Evolutionary conservation across 2,113 vertebrate species (phyloP).

Genomic region (Dermatemys mawii): DNA sequence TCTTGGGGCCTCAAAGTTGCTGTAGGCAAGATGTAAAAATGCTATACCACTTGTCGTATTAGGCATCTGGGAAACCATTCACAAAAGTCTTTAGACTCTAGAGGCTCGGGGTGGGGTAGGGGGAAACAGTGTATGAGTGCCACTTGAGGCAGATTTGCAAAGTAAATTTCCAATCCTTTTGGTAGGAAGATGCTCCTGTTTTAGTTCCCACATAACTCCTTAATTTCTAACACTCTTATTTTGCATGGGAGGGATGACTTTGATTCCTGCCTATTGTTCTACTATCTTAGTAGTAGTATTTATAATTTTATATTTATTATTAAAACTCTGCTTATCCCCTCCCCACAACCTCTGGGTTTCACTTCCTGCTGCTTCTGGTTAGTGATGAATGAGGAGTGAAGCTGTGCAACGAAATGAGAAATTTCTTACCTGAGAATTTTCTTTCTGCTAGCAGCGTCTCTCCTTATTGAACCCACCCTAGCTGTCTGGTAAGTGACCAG

Average conservation of each 20-base stretch:
- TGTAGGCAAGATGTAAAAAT: neutral
- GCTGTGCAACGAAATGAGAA: neutral
- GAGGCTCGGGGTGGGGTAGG: neutral
- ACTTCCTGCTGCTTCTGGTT: neutral
- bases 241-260: too few species aligned
- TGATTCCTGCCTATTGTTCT: too few species aligned
- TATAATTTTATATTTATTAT: too few species aligned
- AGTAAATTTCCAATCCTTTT: neutral
- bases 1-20: neutral
- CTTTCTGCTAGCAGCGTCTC: neutral
- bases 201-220: neutral
- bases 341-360: accelerated
- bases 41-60: neutral
- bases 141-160: neutral
- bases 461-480: neutral
- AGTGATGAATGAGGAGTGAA: neutral
- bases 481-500: constrained; percentile 6
- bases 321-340: neutral
- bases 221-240: neutral
- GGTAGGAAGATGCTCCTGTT: neutral
- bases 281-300: too few species aligned
- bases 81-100: neutral
- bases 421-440: neutral
- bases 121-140: neutral
- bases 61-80: neutral